These are phyloP conservation scores for Ginglymostoma cirratum DNA, from an alignment of 2,113 vertebrate genomes.

Conservation along the genomic window DNA sequence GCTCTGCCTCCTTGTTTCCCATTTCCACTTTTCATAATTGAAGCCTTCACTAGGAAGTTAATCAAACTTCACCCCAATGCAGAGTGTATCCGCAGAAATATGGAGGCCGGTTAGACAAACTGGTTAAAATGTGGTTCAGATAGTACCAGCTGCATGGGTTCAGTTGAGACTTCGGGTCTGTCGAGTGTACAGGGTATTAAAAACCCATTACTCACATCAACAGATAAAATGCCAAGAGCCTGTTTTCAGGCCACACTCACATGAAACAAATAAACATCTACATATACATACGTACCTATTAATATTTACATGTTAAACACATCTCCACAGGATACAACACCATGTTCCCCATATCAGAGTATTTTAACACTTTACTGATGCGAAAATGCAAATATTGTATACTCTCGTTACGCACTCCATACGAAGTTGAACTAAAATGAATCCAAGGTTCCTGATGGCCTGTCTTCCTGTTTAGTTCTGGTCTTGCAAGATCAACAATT, in stretches of 20 bases:
- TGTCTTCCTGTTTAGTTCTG: neutral
- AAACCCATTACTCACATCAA: too few relatives aligned
- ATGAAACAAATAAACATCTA: neutral
- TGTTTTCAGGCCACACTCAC: too few relatives aligned
- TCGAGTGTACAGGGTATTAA: too few relatives aligned
- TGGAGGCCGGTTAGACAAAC: too few relatives aligned
- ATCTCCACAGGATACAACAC: neutral
- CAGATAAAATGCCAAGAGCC: too few relatives aligned
- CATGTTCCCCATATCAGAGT: neutral
- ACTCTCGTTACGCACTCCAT: neutral
- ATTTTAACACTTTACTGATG: neutral
- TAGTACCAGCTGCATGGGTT: too few relatives aligned
- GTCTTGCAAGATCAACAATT: neutral
- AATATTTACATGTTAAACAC: neutral
- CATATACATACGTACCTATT: neutral
- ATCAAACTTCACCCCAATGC: too few relatives aligned
- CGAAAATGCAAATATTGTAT: neutral
- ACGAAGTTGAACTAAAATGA: neutral
- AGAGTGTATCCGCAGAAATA: neutral
- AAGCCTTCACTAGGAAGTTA: neutral
- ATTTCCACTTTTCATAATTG: neutral
- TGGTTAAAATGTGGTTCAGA: too few relatives aligned
- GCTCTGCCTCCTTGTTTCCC: neutral
- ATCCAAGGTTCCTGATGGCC: neutral
- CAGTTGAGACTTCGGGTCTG: too few relatives aligned